Evolutionary conservation across 1,140 invertebrate genomes (phyloP).

Genomic region (Scaptomyza graminum): DNA sequence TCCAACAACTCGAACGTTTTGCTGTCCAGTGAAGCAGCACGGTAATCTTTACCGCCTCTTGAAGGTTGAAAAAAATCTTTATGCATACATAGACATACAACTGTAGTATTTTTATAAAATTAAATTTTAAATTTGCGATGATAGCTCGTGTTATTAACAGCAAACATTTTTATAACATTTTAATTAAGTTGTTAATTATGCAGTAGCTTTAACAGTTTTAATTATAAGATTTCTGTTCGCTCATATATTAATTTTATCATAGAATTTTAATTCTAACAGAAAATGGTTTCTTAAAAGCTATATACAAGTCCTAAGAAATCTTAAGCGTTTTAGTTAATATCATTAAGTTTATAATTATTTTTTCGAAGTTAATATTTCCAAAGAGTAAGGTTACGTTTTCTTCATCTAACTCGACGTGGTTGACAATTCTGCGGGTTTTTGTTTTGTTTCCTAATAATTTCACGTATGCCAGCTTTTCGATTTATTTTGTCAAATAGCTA

Average conservation of each 20-base stretch:
- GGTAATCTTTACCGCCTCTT: conserved; percentile 68
- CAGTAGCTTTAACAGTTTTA: not conserved
- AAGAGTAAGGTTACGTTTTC: not conserved
- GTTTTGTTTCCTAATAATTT: not conserved
- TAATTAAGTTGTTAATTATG: not conserved
- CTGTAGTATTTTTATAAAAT: conserved; percentile 49
- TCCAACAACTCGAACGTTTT: conserved; percentile 30
- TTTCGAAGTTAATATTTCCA: too few species aligned
- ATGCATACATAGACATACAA: not conserved
- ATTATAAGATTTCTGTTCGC: not conserved
- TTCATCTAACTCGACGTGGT: too few species aligned
- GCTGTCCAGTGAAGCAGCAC: conserved; percentile 68
- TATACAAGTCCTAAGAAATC: too few species aligned
- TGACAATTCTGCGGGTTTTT: not conserved
- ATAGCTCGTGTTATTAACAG: not conserved
- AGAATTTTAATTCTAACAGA: too few species aligned
- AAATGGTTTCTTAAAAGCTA: too few species aligned
- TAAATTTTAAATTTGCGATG: not conserved
- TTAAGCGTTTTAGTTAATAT: too few species aligned
- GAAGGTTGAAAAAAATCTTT: conserved; percentile 48
- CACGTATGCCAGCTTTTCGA: not conserved
- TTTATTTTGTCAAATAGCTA: conserved; percentile 9
- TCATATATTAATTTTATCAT: too few species aligned
- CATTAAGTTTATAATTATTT: too few species aligned
- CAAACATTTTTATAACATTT: not conserved